These are phyloP conservation scores for Helogale parvula DNA, from an alignment of 2,113 vertebrate species.

Conservation along the genomic window DNA sequence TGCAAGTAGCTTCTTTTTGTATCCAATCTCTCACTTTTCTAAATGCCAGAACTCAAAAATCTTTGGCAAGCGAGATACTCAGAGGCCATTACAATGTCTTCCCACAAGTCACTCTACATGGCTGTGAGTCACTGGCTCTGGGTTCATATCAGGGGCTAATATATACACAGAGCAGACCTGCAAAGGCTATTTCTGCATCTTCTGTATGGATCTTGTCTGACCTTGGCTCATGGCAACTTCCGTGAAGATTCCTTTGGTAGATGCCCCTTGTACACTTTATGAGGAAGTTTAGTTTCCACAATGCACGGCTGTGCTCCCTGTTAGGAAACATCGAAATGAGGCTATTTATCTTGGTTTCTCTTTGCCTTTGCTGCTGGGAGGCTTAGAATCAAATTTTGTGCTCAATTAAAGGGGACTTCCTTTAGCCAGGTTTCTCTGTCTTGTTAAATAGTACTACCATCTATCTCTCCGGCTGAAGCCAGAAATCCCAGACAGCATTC, in stretches of 20 bases:
- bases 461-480: not conserved
- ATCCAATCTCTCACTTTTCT: not conserved
- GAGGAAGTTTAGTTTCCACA: not conserved
- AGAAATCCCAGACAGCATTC: not conserved
- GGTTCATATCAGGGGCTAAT: not conserved
- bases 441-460: not conserved
- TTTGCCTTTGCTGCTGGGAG: constrained; percentile 44
- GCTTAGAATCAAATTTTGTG: constrained; percentile 18
- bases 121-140: not conserved
- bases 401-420: constrained; percentile 7
- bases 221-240: not conserved
- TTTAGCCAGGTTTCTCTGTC: constrained; percentile 8
- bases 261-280: not conserved
- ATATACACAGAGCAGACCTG: not conserved
- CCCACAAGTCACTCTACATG: not conserved
- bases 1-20: constrained; percentile 18
- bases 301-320: not conserved
- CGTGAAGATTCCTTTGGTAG: not conserved
- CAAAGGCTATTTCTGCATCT: constrained; percentile 5
- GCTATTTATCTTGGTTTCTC: constrained; percentile 32
- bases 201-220: not conserved
- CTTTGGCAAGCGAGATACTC: not conserved
- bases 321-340: not conserved
- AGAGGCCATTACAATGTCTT: not conserved
- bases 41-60: not conserved